Evolutionary conservation across 2,113 vertebrate species (phyloP).

Genomic region (Myotis davidii): DNA sequence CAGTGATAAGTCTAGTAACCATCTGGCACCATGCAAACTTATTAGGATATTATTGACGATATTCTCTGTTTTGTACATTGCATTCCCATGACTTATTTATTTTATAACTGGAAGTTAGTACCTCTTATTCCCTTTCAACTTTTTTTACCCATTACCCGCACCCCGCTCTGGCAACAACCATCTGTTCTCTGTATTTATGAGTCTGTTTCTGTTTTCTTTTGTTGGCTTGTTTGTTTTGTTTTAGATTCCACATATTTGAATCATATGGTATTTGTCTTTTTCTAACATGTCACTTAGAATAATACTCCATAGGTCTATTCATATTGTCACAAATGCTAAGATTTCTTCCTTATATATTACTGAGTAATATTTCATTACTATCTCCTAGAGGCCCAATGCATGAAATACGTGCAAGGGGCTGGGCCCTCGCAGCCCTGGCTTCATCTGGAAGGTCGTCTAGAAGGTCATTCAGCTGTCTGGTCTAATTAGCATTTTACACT

Average conservation of each 20-base stretch:
- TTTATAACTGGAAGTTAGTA: background rate
- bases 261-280: background rate
- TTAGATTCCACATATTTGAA: background rate
- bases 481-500: no score
- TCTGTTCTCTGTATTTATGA: background rate
- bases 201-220: background rate
- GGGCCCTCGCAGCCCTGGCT: no score
- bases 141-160: background rate
- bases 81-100: background rate
- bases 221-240: background rate
- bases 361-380: background rate
- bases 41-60: background rate
- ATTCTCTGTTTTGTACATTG: background rate
- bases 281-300: background rate
- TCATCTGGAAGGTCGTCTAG: no score
- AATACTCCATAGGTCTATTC: background rate
- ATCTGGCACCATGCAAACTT: background rate
- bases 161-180: background rate
- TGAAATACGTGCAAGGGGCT: no score
- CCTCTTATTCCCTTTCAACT: background rate
- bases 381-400: no score
- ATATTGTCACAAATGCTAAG: background rate
- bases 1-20: background rate
- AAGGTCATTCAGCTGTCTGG: no score
- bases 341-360: background rate